Base-by-base conservation (phyloP, 2,113 vertebrate genomes). In the Gopherus flavomarginatus region DNA sequence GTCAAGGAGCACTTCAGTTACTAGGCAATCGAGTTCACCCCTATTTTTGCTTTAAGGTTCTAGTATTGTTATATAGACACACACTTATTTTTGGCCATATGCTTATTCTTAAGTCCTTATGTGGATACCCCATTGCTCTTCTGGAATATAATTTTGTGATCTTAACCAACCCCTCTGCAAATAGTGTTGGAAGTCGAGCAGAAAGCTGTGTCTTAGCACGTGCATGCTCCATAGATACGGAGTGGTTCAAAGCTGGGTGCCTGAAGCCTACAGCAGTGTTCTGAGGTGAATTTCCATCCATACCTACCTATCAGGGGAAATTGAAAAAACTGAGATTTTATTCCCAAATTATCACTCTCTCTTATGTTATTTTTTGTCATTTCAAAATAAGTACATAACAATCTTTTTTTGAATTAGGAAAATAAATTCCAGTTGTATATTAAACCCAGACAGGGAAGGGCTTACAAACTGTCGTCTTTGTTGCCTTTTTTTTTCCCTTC, bases 71-170 rank as follows among this genome's bases (percentile, higher is more conserved):
- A 38, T 17, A 72, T 22, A 38, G 95, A 90, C 83, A 89, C 42
- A 90, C 1, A 78, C 95, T 83, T 95, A 78, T 4, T 97, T 96
- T 96, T 96, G 96, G 97, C 96, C 94, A 96, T 94, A 94, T 95
- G 94, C 81, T 95, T 69, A n/a, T 69, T 38, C n/a, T 69, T 75
- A 38, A 96, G 72, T 10, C 65, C 65, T 90, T 94, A 95, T 79
- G 83, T 87, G 96, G 93, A 96, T 96, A 96, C 91, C 94, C 97
- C 83, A 84, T 95, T 94, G 93, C 88, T 96, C 96, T 97, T 92
- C 96, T 97, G 96, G 96, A 96, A 96, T 50, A 0, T 91, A 85
- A 75, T 53, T 85, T 83, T 53, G 96, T 97, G 96, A 97, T 94
- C 96, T 97, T 96, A 95, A 85, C 75, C 90, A 97, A 72, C 78